Conservation (phyloP, 2,113 vertebrate genomes). For the Pagrus major region DNA sequence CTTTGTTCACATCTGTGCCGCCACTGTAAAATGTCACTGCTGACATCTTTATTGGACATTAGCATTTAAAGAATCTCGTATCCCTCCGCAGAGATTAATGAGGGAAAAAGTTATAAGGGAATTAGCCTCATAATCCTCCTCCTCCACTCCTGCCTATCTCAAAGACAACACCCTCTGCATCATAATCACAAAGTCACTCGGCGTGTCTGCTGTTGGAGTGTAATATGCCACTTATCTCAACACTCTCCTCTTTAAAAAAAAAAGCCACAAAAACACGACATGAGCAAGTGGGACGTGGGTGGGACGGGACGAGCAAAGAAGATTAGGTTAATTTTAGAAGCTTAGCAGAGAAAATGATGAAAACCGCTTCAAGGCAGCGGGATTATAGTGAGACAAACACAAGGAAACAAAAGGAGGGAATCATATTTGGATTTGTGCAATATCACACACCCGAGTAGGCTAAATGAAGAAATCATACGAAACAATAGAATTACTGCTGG, state of each 20-base stretch:
- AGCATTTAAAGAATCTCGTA: slow-evolving; percentile 61
- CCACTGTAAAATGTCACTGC: slow-evolving; percentile 60
- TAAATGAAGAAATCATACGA: slow-evolving; percentile 50
- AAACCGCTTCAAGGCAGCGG: not conserved
- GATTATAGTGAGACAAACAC: slow-evolving; percentile 49
- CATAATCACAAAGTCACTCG: slow-evolving; percentile 42
- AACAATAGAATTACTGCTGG: slow-evolving; percentile 61
- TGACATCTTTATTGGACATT: slow-evolving; percentile 73
- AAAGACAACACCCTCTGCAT: slow-evolving; percentile 67
- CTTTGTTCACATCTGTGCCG: slow-evolving; percentile 43
- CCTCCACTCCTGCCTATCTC: slow-evolving; percentile 60
- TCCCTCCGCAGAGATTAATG: slow-evolving; percentile 64
- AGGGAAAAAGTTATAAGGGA: slow-evolving; percentile 55
- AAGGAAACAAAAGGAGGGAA: slow-evolving; percentile 44
- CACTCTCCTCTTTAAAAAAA: not conserved
- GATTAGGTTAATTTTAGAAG: slow-evolving; percentile 65
- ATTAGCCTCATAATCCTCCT: slow-evolving; percentile 63
- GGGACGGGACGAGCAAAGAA: slow-evolving; percentile 37
- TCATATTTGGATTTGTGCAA: slow-evolving; percentile 54
- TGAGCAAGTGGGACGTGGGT: slow-evolving; percentile 26
- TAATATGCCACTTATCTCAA: slow-evolving; percentile 42
- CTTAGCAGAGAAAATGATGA: slow-evolving; percentile 42
- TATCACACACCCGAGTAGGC: slow-evolving; percentile 33
- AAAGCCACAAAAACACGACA: not conserved
- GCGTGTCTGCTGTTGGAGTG: slow-evolving; percentile 22